Evolutionary conservation across 2,113 vertebrate species (phyloP).

Genomic region (Takifugu flavidus): DNA sequence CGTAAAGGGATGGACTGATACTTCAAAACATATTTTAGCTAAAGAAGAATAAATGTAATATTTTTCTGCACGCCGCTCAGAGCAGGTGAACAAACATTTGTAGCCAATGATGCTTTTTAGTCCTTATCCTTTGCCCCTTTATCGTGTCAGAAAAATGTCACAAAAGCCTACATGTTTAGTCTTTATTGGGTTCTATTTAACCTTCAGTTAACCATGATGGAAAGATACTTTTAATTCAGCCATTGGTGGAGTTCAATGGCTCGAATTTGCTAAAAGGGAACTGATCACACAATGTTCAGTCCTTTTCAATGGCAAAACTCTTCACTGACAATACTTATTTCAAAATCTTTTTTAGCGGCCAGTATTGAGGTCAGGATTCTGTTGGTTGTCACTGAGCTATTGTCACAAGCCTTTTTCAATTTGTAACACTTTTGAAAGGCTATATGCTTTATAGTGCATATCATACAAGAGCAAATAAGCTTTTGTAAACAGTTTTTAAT

Average conservation of each 20-base stretch:
- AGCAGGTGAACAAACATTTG: neutral
- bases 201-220: slow-evolving; percentile 33
- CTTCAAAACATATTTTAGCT: slow-evolving; percentile 52
- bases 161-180: slow-evolving; percentile 20
- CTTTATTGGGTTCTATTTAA: slow-evolving; percentile 32
- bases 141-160: slow-evolving; percentile 17
- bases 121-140: slow-evolving; percentile 9
- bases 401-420: slow-evolving; percentile 6
- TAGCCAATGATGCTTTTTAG: slow-evolving; percentile 5
- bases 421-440: slow-evolving; percentile 13
- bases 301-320: slow-evolving; percentile 18
- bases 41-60: slow-evolving; percentile 19
- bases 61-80: neutral
- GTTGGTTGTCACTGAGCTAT: slow-evolving; percentile 6
- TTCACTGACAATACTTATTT: slow-evolving; percentile 29
- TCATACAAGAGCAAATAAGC: slow-evolving; percentile 2
- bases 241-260: slow-evolving; percentile 22
- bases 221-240: slow-evolving; percentile 22
- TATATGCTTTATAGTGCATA: neutral
- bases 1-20: slow-evolving; percentile 62
- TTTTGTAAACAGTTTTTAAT: slow-evolving; percentile 13
- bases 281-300: slow-evolving; percentile 5
- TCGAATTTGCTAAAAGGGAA: slow-evolving; percentile 12
- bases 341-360: slow-evolving; percentile 2
- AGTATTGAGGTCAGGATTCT: slow-evolving; percentile 23